These are phyloP conservation scores for Oligia fasciuncula DNA, from an alignment of 2,888 invertebrate genomes.

Conservation along the genomic window DNA sequence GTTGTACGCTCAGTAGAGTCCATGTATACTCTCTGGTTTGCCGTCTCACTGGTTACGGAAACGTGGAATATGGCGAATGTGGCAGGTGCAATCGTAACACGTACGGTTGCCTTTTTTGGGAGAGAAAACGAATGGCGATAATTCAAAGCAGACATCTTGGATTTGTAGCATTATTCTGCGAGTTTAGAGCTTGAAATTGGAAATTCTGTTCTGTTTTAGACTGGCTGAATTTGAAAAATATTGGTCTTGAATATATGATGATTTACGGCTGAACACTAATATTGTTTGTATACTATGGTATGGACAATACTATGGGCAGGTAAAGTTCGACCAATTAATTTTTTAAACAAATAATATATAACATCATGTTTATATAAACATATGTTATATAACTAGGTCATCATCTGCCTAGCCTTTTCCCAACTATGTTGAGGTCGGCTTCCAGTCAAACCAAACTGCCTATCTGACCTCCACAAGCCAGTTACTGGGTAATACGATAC, in stretches of 20 bases:
- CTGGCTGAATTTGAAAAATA: constrained; percentile 8
- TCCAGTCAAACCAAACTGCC: too few species aligned
- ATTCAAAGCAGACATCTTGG: constrained; percentile 50
- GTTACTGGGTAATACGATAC: too few species aligned
- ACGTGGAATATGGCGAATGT: constrained; percentile 43
- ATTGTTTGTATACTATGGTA: neutral
- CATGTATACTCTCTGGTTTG: constrained; percentile 40
- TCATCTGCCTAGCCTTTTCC: too few species aligned
- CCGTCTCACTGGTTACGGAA: constrained; percentile 44
- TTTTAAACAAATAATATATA: too few species aligned
- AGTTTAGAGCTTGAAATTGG: constrained; percentile 28
- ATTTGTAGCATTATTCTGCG: constrained; percentile 44
- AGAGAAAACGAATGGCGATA: constrained; percentile 41
- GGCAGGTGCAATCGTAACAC: constrained; percentile 52
- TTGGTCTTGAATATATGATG: neutral
- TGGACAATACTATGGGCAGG: too few species aligned
- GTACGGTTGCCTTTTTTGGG: constrained; percentile 39
- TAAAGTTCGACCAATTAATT: neutral
- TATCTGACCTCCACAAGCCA: too few species aligned
- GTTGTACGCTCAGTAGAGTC: neutral
- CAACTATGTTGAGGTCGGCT: too few species aligned
- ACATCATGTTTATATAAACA: too few species aligned
- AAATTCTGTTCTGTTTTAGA: constrained; percentile 34
- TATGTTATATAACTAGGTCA: too few species aligned
- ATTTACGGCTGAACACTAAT: neutral